These are phyloP conservation scores for Pantherophis alleghaniensis DNA, from an alignment of 2,797 vertebrate genomes.

Conservation along the genomic window DNA sequence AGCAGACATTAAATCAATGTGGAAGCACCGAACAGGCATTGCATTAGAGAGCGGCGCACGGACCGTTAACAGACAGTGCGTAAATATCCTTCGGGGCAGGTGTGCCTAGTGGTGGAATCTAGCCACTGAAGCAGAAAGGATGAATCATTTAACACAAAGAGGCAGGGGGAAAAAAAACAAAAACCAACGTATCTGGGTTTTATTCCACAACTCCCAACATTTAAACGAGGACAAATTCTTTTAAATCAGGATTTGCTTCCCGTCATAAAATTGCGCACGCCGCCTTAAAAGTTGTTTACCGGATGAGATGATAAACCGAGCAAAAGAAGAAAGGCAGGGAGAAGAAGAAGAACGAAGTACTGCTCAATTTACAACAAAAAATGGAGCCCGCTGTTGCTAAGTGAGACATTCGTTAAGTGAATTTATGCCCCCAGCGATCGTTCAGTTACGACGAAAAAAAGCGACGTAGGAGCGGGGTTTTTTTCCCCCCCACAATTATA, in stretches of 20 bases:
- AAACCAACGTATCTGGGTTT: neutral
- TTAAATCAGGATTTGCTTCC: neutral
- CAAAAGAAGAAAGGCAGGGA: neutral
- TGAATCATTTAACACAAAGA: neutral
- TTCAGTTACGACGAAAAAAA: no score
- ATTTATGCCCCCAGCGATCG: no score
- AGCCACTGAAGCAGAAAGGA: neutral
- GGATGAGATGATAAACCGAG: neutral
- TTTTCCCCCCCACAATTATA: no score
- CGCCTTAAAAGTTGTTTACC: neutral
- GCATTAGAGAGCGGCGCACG: neutral
- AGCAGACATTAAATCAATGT: neutral
- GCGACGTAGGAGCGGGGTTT: no score
- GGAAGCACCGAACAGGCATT: neutral
- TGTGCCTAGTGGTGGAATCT: neutral
- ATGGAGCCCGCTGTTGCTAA: neutral
- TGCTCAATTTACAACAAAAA: neutral
- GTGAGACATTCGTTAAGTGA: neutral
- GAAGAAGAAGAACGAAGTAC: neutral
- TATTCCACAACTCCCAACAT: neutral
- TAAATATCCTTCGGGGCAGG: neutral
- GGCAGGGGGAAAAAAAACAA: no score
- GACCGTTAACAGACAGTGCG: slow-evolving; percentile 11
- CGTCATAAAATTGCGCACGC: neutral
- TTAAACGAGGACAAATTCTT: neutral